A percentile compares a stretch with the other conserved stretches of the same genome.
Conservation (phyloP, 2,888 invertebrate genomes). For the Dorcus hopei region DNA sequence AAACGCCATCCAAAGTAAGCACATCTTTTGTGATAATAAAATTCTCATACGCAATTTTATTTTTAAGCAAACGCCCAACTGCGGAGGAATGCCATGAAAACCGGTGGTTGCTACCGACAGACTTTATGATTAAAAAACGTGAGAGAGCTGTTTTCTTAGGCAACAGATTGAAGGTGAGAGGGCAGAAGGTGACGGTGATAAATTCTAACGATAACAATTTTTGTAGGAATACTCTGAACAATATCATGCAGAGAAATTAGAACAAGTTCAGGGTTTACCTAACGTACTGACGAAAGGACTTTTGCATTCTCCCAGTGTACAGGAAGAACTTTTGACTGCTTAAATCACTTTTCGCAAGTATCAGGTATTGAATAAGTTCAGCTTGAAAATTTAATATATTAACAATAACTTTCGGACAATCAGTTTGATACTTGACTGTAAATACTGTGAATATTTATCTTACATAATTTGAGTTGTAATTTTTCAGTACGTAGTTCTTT, state of each 20-base stretch:
- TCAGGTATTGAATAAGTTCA: too few relatives aligned
- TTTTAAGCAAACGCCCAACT: slow-evolving; percentile 81
- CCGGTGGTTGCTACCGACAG: slow-evolving; percentile 90
- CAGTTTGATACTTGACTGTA: too few relatives aligned
- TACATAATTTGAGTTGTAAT: too few relatives aligned
- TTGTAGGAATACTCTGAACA: slow-evolving; percentile 73
- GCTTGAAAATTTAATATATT: too few relatives aligned
- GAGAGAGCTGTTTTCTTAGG: slow-evolving; percentile 85
- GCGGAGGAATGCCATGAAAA: slow-evolving; percentile 95
- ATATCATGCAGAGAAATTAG: slow-evolving; percentile 70
- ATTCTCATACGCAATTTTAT: slow-evolving; percentile 6
- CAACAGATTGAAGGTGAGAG: slow-evolving; percentile 69
- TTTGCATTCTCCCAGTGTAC: slow-evolving; percentile 77
- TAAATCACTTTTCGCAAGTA: too few relatives aligned
- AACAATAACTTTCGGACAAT: too few relatives aligned
- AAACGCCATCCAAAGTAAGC: slow-evolving; percentile 87
- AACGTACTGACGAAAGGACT: slow-evolving; percentile 56
- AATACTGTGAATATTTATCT: too few relatives aligned
- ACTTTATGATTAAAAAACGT: slow-evolving; percentile 89
- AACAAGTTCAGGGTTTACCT: slow-evolving; percentile 57
- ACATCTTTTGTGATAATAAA: not conserved
- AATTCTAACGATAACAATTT: not conserved
- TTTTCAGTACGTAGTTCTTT: too few relatives aligned
- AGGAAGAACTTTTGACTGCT: slow-evolving; percentile 71
- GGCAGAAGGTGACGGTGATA: not conserved